Base-by-base conservation (phyloP, 2,888 invertebrate genomes). In the Cremastinae sp. region DNA sequence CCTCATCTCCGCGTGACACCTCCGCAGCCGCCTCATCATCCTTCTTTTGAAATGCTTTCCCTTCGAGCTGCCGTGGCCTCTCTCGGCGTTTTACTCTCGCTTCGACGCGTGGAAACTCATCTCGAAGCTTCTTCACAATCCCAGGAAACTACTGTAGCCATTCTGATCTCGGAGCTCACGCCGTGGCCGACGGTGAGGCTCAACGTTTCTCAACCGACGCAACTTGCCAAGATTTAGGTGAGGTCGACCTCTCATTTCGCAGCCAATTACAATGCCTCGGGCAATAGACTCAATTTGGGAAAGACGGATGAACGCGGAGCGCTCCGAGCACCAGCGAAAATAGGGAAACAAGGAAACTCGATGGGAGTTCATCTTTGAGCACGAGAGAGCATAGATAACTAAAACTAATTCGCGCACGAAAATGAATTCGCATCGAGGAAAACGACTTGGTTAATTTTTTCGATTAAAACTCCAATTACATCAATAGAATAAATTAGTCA, bases 221-320 rank as follows among this genome's bases (percentile, higher is more conserved):
- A 84, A 86, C 81, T 85, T 80, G 39, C 78, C 70, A 81, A 86
- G 85, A 86, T 86, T 85, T 85, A 85, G 79, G 81, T 77, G 80
- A 81, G 84, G 77, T 82, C 83, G 83, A 81, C 75, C 84, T 85
- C 85, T 85, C 84, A 85, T 86, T 86, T 85, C 83, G 83, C 82
- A 86, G 84, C 82, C 86, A 86, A 86, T 86, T 86, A 86, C 86
- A 86, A 86, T 85, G 84, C 72, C 66, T 39, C 51, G 37, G 51
- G 35, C 37, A 41, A 58, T 56, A 64, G 73, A 58, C 59, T 56
- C 41, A 41, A 53, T 9, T 51, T 28, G 14, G 41, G 9, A 41
- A 12, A 41, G 41, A 49, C 9, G 14, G 5, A n/a, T 41, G 5
- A 20, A 56, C 47, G 18, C 7, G 16, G 16, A 20, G 28, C 8